Evolutionary conservation across 2,888 invertebrate genomes (phyloP), one percentile per base, ranked within the genome.

Genomic region (Pinctada fucata): DNA sequence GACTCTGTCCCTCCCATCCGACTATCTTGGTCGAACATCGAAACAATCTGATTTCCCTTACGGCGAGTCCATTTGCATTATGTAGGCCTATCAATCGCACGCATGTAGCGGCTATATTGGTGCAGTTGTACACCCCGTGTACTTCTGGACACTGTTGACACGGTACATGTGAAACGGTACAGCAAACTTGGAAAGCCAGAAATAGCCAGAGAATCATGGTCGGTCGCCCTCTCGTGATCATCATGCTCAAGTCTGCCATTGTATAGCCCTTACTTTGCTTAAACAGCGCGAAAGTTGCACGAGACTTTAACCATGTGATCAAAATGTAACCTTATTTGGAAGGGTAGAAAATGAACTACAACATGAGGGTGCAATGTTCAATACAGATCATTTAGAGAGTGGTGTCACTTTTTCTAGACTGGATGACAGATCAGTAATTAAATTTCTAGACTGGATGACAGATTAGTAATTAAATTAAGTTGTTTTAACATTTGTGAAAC

Each of bases 291-390:
- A 68, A 68, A 47, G 48, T 68, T 68, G 68, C 68, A 68, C 68
- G 68, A 31, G 31, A n/a, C 49, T 68, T 48, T 66, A 48, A 68
- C 49, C 68, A 68, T 68, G 68, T 68, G 68, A 68, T 68, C 68
- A 68, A 65, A 66, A 68, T 68, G 68, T 68, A 68, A 68, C 68
- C 68, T 68, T 68, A 68, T 68, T 68, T 47, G 68, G 68, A 68
- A 68, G n/a, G 10, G 63, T n/a, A 63, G 10, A 13, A 13, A 66
- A 66, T 66, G 47, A 45, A 66, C 66, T 66, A 31, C 66, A 66
- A 66, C 66, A 66, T 66, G 66, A 66, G 16, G 66, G 66, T 47
- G 66, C 66, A 16, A 66, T 31, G 31, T 31, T 31, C 66, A 66
- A 66, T 66, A 66, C 66, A 66, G 0, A 66, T 66, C 66, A 66